Base-by-base conservation (phyloP, 2,797 vertebrate species). In the Myotis vivesi region DNA sequence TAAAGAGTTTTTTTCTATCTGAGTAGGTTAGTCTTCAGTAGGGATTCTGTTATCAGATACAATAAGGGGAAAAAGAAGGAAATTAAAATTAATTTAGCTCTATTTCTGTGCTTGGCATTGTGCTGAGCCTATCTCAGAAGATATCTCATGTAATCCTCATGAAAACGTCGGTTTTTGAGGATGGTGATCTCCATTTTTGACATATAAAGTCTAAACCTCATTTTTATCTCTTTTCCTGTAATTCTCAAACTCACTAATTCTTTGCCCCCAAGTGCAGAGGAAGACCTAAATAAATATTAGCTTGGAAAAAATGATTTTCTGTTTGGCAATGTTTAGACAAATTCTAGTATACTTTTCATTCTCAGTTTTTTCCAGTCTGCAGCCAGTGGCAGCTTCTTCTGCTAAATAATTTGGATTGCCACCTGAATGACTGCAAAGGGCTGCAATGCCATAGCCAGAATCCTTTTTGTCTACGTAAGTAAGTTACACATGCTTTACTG, bases 201-300 rank as follows among this genome's bases (percentile, higher is more conserved):
- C 16, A 25, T 25, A 23, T 64, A 28, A 81, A 91, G 30, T 53
- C 25, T 46, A 66, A 55, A 28, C 22, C 8, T 84, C 30, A 81
- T 79, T 57, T 33, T 85, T 66, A 8, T n/a, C 7, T 71, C 30
- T 76, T 94, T 93, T 91, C 25, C 51, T 88, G 7, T 81, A 72
- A 80, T 89, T 80, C 41, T 83, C 71, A 86, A 75, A 49, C 17
- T 86, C 87, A 64, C 25, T 46, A 57, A 87, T 91, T 13, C 23
- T 72, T 90, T 57, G 9, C 23, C 15, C 44, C 0, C 36, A 19
- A 44, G 12, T 89, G 1, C 8, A 6, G 46, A 81, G 19, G 38
- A 93, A 8, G 38, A 84, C n/a, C 83, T 94, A 82, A 92, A 79
- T 81, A 77, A 92, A 87, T 87, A 44, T 62, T 87, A 87, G 20